These are phyloP conservation scores for Mormyrops boulengeri DNA, from an alignment of 2,797 vertebrate species.

Conservation along the genomic window DNA sequence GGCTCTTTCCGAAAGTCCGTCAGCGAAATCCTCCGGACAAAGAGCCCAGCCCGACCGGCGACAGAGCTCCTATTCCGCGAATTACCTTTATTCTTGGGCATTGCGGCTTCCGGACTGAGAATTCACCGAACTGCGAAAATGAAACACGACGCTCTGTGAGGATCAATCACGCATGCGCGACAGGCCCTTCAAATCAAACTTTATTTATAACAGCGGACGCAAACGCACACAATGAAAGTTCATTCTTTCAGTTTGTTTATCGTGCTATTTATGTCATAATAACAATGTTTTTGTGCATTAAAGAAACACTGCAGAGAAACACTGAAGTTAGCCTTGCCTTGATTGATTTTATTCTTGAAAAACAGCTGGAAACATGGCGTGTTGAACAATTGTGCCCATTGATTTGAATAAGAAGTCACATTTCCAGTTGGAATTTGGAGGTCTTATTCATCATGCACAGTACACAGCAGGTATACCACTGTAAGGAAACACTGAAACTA, in stretches of 20 bases:
- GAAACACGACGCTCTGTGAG: not conserved
- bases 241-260: not conserved
- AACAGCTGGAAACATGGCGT: not conserved
- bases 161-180: not conserved
- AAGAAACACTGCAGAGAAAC: not conserved
- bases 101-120: not conserved
- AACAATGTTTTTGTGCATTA: not conserved
- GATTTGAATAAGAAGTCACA: not conserved
- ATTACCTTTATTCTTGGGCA: constrained; percentile 14
- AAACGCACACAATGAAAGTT: not conserved
- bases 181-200: not conserved
- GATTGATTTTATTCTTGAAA: not conserved
- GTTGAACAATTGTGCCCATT: not conserved
- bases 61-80: not conserved
- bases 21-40: not conserved
- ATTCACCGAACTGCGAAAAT: not conserved
- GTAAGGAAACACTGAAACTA: not conserved
- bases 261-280: not conserved
- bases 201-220: not conserved
- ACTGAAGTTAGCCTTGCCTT: not conserved
- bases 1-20: not conserved
- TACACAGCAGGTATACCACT: not conserved
- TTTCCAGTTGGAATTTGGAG: not conserved
- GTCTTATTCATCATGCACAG: not conserved
- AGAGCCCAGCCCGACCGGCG: not conserved